Base-by-base conservation (phyloP, 2,113 vertebrate species). In the Pseudorhombus dupliciocellatus region DNA sequence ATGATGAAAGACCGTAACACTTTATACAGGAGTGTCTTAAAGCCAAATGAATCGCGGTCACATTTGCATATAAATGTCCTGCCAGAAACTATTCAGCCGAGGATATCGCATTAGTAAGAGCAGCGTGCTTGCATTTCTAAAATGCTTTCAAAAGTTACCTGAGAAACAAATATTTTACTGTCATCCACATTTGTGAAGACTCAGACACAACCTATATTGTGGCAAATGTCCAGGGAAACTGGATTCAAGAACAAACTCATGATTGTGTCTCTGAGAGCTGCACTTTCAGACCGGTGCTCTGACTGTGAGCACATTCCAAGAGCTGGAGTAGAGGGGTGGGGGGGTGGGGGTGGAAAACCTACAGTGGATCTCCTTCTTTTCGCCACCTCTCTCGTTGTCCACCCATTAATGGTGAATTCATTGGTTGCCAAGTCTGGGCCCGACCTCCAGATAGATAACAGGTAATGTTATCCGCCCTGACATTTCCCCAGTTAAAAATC, bases 331-430 rank as follows among this genome's bases (percentile, higher is more conserved):
- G n/a, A 10, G 52, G 37, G 40, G 40, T 3, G 11, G 40, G 40
- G 40, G 11, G n/a, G n/a, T n/a, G n/a, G 5, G 44, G 4, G 3
- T 52, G 67, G 72, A 60, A 26, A 22, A 58, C 66, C 46, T 66
- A 14, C 62, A 83, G 58, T 66, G 61, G 60, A 66, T 77, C 73
- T 5, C 52, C 61, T 56, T 68, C 34, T 53, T 31, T 54, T 77
- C 46, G 34, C 15, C 4, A 1, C 60, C 26, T 62, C 70, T 59
- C 40, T 56, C 61, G 71, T 71, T 68, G 65, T 83, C 70, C 57
- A 56, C 63, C 75, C 72, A 71, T 83, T 89, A 86, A 79, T 73
- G 69, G 80, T 73, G 78, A 78, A 90, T 89, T 83, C 81, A 83
- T 71, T 50, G 62, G 72, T 82, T 88, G 88, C 80, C 84, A 85